Evolutionary conservation across 1,140 invertebrate species (phyloP).

Genomic region (Anadara kagoshimensis): DNA sequence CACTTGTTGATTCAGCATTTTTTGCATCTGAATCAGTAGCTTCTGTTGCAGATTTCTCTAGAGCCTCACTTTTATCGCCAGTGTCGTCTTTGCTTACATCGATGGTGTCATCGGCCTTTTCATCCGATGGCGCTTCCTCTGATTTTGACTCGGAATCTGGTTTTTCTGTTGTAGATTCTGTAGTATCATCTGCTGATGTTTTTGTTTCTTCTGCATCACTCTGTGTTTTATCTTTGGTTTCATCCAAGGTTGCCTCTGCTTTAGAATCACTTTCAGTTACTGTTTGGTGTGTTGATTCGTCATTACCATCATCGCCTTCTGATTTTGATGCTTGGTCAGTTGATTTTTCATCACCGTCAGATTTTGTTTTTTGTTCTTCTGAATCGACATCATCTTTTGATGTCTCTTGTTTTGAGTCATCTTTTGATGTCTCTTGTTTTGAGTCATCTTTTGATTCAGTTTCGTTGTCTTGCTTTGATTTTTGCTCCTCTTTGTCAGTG

Average conservation of each 20-base stretch:
- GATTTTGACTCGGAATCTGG: slow-evolving; percentile 2
- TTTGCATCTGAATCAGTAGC: not conserved
- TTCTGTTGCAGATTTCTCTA: not conserved
- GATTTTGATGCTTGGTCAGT: slow-evolving; percentile 26
- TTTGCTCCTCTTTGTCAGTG: slow-evolving; percentile 37
- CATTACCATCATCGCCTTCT: slow-evolving; percentile 49
- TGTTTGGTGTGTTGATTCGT: slow-evolving; percentile 38
- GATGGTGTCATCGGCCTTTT: slow-evolving; percentile 6
- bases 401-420: slow-evolving; percentile 62
- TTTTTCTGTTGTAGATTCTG: too few species aligned
- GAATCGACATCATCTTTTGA: slow-evolving; percentile 38
- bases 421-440: too few species aligned
- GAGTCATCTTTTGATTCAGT: slow-evolving; percentile 43
- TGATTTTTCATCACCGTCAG: slow-evolving; percentile 21
- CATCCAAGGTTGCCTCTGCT: not conserved
- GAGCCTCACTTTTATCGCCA: not conserved
- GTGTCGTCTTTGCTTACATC: slow-evolving; percentile 4
- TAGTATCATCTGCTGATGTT: not conserved
- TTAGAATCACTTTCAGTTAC: not conserved
- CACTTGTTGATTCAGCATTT: slow-evolving; percentile 10
- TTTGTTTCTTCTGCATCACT: not conserved
- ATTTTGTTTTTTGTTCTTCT: not conserved
- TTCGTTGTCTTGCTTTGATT: not conserved
- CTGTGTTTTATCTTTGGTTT: slow-evolving; percentile 13
- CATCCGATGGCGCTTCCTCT: too few species aligned